These are phyloP conservation scores for Tetragnatha montana DNA, from an alignment of 2,888 invertebrate genomes.

Conservation along the genomic window DNA sequence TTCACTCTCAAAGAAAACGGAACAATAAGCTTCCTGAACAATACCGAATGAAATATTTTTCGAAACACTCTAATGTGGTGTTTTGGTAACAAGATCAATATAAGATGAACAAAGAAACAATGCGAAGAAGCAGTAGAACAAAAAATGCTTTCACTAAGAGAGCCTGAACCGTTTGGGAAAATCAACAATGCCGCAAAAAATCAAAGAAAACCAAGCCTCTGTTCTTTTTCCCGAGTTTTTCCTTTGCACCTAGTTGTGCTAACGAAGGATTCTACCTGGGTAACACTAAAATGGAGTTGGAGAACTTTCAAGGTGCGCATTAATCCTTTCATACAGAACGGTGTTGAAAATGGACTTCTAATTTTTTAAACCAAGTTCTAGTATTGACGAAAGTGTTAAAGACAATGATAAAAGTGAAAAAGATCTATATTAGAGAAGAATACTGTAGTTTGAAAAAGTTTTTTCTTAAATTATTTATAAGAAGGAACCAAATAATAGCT, in stretches of 20 bases:
- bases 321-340: slow-evolving; percentile 49
- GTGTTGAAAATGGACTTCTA: slow-evolving; percentile 24
- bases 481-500: too few relatives aligned
- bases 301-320: slow-evolving; percentile 41
- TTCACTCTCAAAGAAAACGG: slow-evolving; percentile 35
- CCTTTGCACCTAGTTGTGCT: slow-evolving; percentile 29
- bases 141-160: slow-evolving; percentile 26
- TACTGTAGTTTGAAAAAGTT: too few relatives aligned
- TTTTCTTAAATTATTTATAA: too few relatives aligned
- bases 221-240: slow-evolving; percentile 19
- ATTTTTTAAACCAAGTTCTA: neutral
- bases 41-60: slow-evolving; percentile 58
- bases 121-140: slow-evolving; percentile 10
- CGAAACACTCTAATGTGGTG: slow-evolving; percentile 59
- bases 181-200: slow-evolving; percentile 45
- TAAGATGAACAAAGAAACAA: slow-evolving; percentile 45
- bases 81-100: slow-evolving; percentile 67
- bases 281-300: slow-evolving; percentile 35
- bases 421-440: too few relatives aligned
- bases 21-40: slow-evolving; percentile 45
- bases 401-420: neutral
- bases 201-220: slow-evolving; percentile 10
- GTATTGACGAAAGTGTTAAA: neutral
- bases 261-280: slow-evolving; percentile 52
- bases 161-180: slow-evolving; percentile 26